Conservation (phyloP, 2,888 invertebrate species). For the Parnassius glacialis region DNA sequence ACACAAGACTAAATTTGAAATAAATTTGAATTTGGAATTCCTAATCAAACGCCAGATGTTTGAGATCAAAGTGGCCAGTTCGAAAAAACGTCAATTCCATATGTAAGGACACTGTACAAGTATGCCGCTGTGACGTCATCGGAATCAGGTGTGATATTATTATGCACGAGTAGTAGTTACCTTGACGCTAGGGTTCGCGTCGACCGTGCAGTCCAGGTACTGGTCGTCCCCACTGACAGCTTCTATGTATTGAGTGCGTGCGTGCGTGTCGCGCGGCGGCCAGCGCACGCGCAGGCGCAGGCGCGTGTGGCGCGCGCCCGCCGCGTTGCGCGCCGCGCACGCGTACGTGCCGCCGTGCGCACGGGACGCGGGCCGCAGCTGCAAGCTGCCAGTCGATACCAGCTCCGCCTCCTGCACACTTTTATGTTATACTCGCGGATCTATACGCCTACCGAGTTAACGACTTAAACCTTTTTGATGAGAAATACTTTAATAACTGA, state of each 20-base stretch:
- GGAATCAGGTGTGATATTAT: too few relatives aligned
- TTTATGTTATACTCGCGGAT: too few relatives aligned
- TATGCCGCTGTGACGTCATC: too few relatives aligned
- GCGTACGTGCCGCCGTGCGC: slow-evolving; percentile 76
- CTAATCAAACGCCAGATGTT: too few relatives aligned
- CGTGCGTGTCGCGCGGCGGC: slow-evolving; percentile 40
- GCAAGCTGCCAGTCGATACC: slow-evolving; percentile 46
- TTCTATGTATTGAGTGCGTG: slow-evolving; percentile 33
- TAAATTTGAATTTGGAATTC: too few relatives aligned
- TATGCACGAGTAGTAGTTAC: slow-evolving; percentile 35
- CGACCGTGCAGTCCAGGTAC: slow-evolving; percentile 59
- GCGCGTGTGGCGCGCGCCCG: slow-evolving; percentile 75
- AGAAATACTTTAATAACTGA: too few relatives aligned
- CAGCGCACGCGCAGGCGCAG: slow-evolving; percentile 79
- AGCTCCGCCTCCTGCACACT: slow-evolving; percentile 53
- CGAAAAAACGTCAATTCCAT: too few relatives aligned
- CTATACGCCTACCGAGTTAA: too few relatives aligned
- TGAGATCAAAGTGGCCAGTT: too few relatives aligned
- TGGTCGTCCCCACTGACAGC: slow-evolving; percentile 50
- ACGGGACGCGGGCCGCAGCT: slow-evolving; percentile 54
- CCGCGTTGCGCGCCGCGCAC: slow-evolving; percentile 82
- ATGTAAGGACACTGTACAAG: too few relatives aligned
- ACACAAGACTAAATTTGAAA: too few relatives aligned
- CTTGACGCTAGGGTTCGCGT: slow-evolving; percentile 62
- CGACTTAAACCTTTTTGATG: too few relatives aligned